These are phyloP conservation scores for Chionis minor DNA, from an alignment of 2,113 vertebrate species.

Conservation along the genomic window DNA sequence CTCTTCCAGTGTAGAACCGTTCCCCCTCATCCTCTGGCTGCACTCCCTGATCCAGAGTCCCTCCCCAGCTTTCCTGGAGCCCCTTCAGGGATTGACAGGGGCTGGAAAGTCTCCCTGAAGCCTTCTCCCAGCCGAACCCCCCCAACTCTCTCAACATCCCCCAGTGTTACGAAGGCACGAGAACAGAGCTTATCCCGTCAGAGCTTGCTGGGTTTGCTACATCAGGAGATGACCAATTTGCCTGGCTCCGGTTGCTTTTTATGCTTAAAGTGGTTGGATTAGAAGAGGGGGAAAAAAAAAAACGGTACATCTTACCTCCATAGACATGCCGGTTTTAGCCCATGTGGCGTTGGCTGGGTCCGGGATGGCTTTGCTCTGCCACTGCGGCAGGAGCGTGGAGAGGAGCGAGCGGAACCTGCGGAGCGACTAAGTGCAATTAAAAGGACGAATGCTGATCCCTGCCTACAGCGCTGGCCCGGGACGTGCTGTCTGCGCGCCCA, in stretches of 20 bases:
- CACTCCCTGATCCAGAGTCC: too few species aligned
- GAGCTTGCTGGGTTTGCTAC: not conserved
- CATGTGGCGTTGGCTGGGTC: constrained; percentile 77
- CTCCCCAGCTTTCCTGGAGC: too few species aligned
- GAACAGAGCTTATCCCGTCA: fast-evolving
- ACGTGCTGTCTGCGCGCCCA: too few species aligned
- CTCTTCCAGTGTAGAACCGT: too few species aligned
- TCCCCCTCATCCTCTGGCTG: too few species aligned
- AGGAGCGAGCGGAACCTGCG: constrained; percentile 39
- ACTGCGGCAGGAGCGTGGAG: constrained; percentile 25
- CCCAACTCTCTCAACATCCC: too few species aligned
- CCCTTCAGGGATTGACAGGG: too few species aligned
- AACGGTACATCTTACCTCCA: constrained; percentile 54
- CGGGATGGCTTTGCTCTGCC: constrained; percentile 68
- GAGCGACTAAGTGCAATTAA: not conserved
- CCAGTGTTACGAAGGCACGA: fast-evolving
- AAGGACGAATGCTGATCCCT: too few species aligned
- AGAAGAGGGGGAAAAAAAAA: not conserved
- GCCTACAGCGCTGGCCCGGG: too few species aligned
- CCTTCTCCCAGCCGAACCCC: too few species aligned
- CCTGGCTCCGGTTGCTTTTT: fast-evolving
- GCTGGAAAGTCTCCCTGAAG: too few species aligned
- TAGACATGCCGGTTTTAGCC: constrained; percentile 33
- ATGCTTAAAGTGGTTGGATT: not conserved
- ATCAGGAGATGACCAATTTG: fast-evolving